Evolutionary conservation across 2,113 vertebrate species (phyloP).

Genomic region (Perca fluviatilis): DNA sequence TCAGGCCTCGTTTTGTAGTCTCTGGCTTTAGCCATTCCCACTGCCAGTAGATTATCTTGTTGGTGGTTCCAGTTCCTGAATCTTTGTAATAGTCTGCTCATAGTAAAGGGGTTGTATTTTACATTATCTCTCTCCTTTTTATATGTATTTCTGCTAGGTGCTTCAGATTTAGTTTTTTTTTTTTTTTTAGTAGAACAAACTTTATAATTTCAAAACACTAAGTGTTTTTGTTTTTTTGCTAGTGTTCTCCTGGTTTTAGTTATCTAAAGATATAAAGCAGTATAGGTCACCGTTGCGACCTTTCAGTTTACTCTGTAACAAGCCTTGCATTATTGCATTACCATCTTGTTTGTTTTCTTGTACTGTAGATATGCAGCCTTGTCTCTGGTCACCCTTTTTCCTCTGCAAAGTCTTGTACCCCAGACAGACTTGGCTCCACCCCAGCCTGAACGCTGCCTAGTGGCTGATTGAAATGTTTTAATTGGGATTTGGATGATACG

Average conservation of each 20-base stretch:
- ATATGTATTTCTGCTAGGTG: not conserved
- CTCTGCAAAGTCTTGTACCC: conserved; percentile 53
- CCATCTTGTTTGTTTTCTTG: conserved; percentile 22
- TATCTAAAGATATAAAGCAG: not conserved
- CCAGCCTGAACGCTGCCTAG: conserved; percentile 37
- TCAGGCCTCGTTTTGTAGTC: too few relatives aligned
- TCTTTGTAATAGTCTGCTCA: not conserved
- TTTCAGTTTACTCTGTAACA: not conserved
- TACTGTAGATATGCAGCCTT: conserved; percentile 10
- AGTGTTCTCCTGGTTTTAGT: not conserved
- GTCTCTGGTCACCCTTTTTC: conserved; percentile 26
- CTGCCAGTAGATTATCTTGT: not conserved
- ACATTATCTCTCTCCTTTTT: not conserved
- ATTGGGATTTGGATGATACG: conserved; percentile 44
- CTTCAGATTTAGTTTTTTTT: not conserved
- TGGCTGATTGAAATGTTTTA: conserved; percentile 71
- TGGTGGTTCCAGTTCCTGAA: not conserved
- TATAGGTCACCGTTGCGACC: not conserved
- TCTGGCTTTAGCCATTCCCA: too few relatives aligned
- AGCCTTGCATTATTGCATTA: conserved; percentile 3
- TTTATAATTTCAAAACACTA: too few relatives aligned
- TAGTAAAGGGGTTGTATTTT: not conserved
- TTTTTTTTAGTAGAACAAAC: not conserved
- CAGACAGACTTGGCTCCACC: conserved; percentile 46
- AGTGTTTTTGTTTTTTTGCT: not conserved